Evolutionary conservation across 2,888 invertebrate species (phyloP).

Genomic region (Caenorhabditis macrosperma): DNA sequence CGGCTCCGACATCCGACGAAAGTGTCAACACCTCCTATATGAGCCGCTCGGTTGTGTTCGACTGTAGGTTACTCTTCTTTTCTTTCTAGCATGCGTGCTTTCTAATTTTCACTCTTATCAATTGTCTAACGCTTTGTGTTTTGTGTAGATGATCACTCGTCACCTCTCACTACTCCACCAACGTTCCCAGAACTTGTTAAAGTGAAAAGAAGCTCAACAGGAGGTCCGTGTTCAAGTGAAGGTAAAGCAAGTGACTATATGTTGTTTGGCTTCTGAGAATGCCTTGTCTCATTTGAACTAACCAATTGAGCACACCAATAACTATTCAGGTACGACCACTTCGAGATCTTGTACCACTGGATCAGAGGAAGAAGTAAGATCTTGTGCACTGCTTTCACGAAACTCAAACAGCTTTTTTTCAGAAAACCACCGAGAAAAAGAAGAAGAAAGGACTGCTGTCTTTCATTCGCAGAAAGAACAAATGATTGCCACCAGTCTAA

Average conservation of each 20-base stretch:
- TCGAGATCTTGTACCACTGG: constrained; percentile 46
- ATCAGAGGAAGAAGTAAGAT: constrained; percentile 50
- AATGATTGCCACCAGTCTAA: not conserved
- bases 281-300: not conserved
- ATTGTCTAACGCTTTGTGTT: constrained; percentile 3
- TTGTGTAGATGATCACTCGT: constrained; percentile 38
- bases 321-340: constrained; percentile 39
- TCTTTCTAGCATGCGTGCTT: constrained; percentile 21
- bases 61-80: constrained; percentile 52
- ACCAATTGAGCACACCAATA: not conserved
- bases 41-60: constrained; percentile 55
- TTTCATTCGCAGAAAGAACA: constrained; percentile 61
- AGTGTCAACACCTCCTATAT: constrained; percentile 48
- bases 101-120: constrained; percentile 22
- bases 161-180: constrained; percentile 26
- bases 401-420: constrained; percentile 7
- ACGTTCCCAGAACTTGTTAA: constrained; percentile 14
- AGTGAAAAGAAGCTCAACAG: not conserved
- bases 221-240: constrained; percentile 30
- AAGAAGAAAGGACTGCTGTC: constrained; percentile 66
- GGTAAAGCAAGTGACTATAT: constrained; percentile 31
- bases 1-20: constrained; percentile 44
- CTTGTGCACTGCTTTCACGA: not conserved
- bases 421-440: constrained; percentile 55
- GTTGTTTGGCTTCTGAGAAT: not conserved